These are phyloP conservation scores for Galemys pyrenaicus DNA, from an alignment of 2,113 vertebrate species.

Conservation along the genomic window DNA sequence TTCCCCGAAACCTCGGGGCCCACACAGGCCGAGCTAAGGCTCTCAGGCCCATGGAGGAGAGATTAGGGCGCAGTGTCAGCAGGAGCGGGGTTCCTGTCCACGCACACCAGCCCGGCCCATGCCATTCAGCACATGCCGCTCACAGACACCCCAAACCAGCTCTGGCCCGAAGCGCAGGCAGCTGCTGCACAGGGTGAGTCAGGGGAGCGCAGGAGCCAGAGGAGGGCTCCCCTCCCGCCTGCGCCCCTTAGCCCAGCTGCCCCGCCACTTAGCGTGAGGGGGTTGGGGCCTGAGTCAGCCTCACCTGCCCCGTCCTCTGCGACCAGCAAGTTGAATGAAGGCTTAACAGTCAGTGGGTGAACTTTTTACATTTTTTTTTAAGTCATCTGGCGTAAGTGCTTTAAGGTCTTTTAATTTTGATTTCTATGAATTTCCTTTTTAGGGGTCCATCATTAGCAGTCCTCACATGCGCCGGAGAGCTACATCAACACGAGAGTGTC, in stretches of 20 bases:
- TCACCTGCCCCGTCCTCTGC: neutral
- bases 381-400: conserved; percentile 74
- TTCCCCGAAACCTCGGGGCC: conserved; percentile 45
- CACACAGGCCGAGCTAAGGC: conserved; percentile 7
- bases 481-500: conserved; percentile 94
- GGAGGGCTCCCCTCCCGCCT: neutral
- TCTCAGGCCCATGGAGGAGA: neutral
- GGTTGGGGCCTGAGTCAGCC: neutral
- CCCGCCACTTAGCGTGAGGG: conserved; percentile 11
- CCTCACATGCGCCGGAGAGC: conserved; percentile 95
- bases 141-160: neutral
- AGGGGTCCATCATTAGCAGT: conserved; percentile 99
- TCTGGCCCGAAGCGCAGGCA: neutral
- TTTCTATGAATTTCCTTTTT: conserved; percentile 91
- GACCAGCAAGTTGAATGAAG: conserved; percentile 44
- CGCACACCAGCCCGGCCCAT: conserved; percentile 25
- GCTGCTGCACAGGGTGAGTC: too few species aligned
- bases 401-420: conserved; percentile 86
- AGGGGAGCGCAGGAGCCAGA: neutral
- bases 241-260: neutral
- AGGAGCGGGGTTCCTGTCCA: conserved; percentile 21
- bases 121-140: conserved; percentile 24
- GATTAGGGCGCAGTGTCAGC: neutral
- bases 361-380: conserved; percentile 70
- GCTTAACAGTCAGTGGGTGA: conserved; percentile 81